phyloP scores from a whole-genome alignment of 2,888 invertebrate genomes.

The Cabera pusaria region DNA sequence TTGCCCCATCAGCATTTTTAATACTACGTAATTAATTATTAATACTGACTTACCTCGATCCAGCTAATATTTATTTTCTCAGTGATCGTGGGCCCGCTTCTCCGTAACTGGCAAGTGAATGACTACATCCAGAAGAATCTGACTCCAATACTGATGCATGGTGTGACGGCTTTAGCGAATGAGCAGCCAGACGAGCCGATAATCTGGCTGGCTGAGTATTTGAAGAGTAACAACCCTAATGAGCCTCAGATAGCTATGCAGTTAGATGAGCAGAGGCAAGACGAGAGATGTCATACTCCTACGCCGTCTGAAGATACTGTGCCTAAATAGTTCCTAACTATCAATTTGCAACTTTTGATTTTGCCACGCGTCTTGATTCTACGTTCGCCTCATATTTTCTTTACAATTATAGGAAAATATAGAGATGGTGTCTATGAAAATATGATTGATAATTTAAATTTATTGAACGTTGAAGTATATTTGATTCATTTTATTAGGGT shows the following conservation, averaged over 20 bases:
- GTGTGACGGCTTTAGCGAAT: constrained; percentile 86
- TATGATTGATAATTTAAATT: too few species aligned
- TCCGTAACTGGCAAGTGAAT: constrained; percentile 83
- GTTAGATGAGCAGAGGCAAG: constrained; percentile 45
- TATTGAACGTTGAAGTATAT: too few species aligned
- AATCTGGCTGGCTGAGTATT: constrained; percentile 90
- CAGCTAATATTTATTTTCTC: too few species aligned
- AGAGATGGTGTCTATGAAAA: too few species aligned
- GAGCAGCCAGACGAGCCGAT: constrained; percentile 90
- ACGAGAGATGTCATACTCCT: constrained; percentile 61
- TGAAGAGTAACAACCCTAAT: constrained; percentile 89
- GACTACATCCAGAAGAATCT: constrained; percentile 88
- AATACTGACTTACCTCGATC: too few species aligned
- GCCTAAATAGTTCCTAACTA: constrained; percentile 25
- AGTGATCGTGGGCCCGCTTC: constrained; percentile 91
- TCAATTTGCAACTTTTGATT: too few species aligned
- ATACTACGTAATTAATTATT: too few species aligned
- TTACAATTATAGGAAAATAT: too few species aligned
- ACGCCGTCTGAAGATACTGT: constrained; percentile 53
- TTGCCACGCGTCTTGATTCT: too few species aligned
- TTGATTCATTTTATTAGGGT: too few species aligned
- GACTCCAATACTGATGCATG: constrained; percentile 85
- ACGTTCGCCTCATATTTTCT: too few species aligned
- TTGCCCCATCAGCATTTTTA: too few species aligned
- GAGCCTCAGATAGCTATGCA: constrained; percentile 79